These are phyloP conservation scores for Lemur catta DNA, from an alignment of 2,797 vertebrate genomes.

Conservation along the genomic window DNA sequence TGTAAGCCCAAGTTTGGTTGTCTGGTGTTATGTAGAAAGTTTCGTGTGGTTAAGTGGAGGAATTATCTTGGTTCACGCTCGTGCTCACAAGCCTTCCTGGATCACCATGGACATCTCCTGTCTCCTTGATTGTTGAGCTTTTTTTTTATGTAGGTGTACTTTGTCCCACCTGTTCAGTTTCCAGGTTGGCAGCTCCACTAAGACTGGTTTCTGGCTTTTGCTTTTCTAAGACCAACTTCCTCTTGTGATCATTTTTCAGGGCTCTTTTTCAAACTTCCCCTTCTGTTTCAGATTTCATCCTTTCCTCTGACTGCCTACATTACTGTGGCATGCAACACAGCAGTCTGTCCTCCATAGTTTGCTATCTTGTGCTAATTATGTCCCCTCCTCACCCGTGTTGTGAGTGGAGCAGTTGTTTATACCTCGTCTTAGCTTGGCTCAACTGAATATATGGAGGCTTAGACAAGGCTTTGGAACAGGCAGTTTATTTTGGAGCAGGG, in stretches of 20 bases:
- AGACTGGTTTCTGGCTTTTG: neutral
- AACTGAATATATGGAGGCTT: neutral
- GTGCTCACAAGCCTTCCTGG: neutral
- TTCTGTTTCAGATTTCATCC: neutral
- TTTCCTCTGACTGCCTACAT: neutral
- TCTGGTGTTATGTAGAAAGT: neutral
- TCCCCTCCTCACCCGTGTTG: neutral
- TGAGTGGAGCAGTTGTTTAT: neutral
- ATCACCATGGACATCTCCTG: neutral
- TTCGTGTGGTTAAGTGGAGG: neutral
- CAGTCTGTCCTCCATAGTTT: neutral
- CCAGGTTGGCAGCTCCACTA: neutral
- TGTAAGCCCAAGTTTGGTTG: neutral
- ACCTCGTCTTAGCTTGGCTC: neutral
- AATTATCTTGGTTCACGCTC: neutral
- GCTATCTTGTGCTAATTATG: neutral
- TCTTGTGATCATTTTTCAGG: neutral
- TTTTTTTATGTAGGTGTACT: neutral
- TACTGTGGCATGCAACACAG: neutral
- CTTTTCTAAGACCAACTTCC: too few species aligned
- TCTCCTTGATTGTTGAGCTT: neutral
- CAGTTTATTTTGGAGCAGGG: constrained; percentile 40
- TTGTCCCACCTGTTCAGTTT: neutral
- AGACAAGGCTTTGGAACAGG: neutral
- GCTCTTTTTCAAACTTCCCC: neutral